Evolutionary conservation across 1,140 invertebrate species (phyloP).

Genomic region (Drosophila bifasciata): DNA sequence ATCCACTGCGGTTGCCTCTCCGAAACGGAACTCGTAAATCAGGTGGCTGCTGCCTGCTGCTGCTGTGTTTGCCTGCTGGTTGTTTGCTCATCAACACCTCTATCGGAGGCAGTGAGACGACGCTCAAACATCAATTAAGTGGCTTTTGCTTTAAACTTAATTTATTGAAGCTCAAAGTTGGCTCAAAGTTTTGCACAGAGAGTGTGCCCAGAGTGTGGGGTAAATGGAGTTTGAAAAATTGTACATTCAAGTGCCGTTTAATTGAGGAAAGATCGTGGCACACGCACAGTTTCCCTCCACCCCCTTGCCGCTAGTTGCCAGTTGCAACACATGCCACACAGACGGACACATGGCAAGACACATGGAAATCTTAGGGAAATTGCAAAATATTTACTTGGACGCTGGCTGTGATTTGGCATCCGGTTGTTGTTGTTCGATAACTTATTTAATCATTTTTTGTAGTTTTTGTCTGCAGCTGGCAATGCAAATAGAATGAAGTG

Average conservation of each 20-base stretch:
- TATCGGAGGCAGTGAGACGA: conserved; percentile 7
- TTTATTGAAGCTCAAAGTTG: conserved; percentile 27
- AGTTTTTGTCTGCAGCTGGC: too few species aligned
- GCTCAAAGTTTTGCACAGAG: too few species aligned
- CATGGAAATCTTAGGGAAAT: conserved; percentile 43
- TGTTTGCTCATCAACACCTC: conserved; percentile 28
- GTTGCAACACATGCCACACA: conserved; percentile 8
- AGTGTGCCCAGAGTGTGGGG: too few species aligned
- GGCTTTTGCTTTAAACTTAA: conserved; percentile 10
- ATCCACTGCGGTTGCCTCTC: too few species aligned
- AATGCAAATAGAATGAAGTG: too few species aligned
- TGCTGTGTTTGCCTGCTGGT: conserved; percentile 1
- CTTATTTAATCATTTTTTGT: conserved; percentile 54
- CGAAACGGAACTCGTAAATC: conserved; percentile 54
- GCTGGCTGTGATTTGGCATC: conserved; percentile 22
- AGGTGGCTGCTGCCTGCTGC: conserved; percentile 27
- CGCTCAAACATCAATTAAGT: conserved; percentile 23
- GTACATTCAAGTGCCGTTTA: conserved; percentile 36
- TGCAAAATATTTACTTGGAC: conserved; percentile 42
- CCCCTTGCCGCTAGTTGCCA: not conserved
- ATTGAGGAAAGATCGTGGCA: conserved; percentile 44
- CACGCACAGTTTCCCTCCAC: conserved; percentile 30
- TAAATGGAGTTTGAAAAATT: too few species aligned
- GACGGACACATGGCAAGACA: not conserved
- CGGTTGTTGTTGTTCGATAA: conserved; percentile 33